phyloP scores from a whole-genome alignment of 2,888 invertebrate genomes.

The Chorisops tibialis region DNA sequence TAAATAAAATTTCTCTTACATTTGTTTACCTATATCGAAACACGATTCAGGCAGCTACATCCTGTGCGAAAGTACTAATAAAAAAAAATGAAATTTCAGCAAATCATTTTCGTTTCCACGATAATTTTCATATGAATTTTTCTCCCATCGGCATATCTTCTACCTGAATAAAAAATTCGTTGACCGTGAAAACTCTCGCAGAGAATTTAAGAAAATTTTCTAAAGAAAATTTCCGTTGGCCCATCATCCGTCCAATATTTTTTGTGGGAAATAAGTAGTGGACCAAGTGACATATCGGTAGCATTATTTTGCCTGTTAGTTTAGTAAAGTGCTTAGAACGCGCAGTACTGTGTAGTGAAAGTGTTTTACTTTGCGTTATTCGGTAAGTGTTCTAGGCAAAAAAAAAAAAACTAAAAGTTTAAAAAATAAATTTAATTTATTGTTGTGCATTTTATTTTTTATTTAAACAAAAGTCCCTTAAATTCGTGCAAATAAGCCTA shows the following conservation, averaged over 20 bases:
- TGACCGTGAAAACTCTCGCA: constrained; percentile 17
- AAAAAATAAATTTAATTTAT: too few relatives aligned
- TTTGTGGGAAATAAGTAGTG: constrained; percentile 25
- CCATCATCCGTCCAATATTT: neutral
- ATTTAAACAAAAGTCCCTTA: neutral
- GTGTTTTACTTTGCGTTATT: constrained; percentile 35
- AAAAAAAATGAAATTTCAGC: too few relatives aligned
- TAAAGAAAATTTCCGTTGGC: neutral
- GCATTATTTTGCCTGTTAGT: constrained; percentile 27
- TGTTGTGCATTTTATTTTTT: neutral
- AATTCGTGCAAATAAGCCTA: neutral
- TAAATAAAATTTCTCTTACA: too few relatives aligned
- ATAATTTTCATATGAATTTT: constrained; percentile 1
- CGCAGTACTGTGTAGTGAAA: constrained; percentile 37
- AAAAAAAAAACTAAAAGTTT: neutral
- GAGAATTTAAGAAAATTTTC: constrained; percentile 11
- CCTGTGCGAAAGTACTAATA: too few relatives aligned
- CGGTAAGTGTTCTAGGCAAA: constrained; percentile 31
- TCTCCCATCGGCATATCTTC: neutral
- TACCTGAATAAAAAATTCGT: neutral
- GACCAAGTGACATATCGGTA: constrained; percentile 30
- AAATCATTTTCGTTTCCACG: too few relatives aligned
- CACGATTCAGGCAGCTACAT: too few relatives aligned
- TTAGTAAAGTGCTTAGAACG: constrained; percentile 39
- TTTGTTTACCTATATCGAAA: too few relatives aligned